A percentile compares a stretch with the other conserved stretches of the same genome.
Evolutionary conservation across 64 coral and sea anemone genomes (phyloP).

Genomic region (Pocillopora damicornis): DNA sequence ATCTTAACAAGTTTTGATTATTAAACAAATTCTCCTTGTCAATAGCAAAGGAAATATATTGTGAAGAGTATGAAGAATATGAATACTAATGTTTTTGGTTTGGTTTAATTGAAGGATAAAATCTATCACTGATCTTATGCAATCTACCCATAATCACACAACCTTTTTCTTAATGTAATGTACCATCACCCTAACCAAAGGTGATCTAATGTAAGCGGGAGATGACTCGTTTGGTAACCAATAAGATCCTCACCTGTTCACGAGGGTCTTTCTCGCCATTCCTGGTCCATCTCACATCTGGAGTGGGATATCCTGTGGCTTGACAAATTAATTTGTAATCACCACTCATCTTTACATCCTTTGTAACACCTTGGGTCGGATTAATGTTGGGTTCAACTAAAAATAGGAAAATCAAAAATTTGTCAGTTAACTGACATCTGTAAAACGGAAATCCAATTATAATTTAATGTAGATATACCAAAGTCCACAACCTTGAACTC

Average conservation of each 20-base stretch:
- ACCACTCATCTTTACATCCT: neutral
- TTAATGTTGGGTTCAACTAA: conserved; percentile 8
- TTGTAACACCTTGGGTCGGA: neutral
- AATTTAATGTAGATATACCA: too few relatives aligned
- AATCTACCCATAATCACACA: too few relatives aligned
- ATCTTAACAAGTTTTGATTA: too few relatives aligned
- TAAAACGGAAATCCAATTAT: neutral
- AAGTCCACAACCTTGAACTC: too few relatives aligned
- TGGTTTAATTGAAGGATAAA: too few relatives aligned
- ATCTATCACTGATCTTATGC: too few relatives aligned
- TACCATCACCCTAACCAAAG: too few relatives aligned
- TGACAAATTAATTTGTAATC: conserved; percentile 2
- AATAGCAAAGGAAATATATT: too few relatives aligned
- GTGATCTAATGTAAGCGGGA: neutral
- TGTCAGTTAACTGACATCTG: neutral
- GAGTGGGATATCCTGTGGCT: conserved; percentile 19
- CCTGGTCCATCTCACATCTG: conserved; percentile 34
- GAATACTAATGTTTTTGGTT: too few relatives aligned
- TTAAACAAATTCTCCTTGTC: too few relatives aligned
- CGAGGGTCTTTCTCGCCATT: conserved; percentile 34
- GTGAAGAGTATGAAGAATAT: too few relatives aligned
- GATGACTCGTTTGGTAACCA: neutral
- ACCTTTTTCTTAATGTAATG: too few relatives aligned
- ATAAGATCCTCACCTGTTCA: conserved; percentile 1
- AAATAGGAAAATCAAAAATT: neutral